A percentile compares a stretch with the other conserved stretches of the same genome.
phyloP scores from a whole-genome alignment of 2,113 vertebrate genomes.

The Ibidorhyncha struthersii region DNA sequence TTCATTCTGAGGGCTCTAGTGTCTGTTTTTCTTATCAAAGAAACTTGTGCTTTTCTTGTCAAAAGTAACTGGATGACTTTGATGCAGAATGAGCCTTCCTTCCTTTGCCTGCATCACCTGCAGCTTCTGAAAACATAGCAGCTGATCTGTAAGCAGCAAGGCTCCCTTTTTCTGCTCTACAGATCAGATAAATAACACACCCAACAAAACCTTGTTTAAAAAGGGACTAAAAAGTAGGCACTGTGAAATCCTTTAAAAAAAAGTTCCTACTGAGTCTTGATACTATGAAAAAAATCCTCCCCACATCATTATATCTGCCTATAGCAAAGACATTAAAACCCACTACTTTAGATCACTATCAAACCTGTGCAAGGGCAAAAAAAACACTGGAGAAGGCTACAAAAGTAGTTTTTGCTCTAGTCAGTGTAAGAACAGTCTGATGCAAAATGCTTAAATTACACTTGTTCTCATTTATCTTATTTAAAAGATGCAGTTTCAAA shows the following conservation, averaged over 20 bases:
- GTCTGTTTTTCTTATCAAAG: neutral
- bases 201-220: neutral
- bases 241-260: neutral
- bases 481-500: neutral
- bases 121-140: neutral
- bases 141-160: neutral
- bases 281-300: neutral
- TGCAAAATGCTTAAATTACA: neutral
- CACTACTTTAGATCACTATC: neutral
- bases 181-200: neutral
- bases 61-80: neutral
- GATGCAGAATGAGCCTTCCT: neutral
- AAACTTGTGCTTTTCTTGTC: neutral
- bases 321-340: rapidly evolving
- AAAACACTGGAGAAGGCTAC: neutral
- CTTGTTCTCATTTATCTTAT: neutral
- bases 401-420: neutral
- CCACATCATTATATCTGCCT: neutral
- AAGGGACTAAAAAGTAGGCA: neutral
- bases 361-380: neutral
- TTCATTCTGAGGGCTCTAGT: neutral
- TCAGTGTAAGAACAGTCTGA: neutral
- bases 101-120: neutral
- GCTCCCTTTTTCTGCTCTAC: neutral
- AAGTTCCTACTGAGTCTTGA: neutral